Evolutionary conservation across 2,113 vertebrate species (phyloP).

Genomic region (Callopanchax toddi): DNA sequence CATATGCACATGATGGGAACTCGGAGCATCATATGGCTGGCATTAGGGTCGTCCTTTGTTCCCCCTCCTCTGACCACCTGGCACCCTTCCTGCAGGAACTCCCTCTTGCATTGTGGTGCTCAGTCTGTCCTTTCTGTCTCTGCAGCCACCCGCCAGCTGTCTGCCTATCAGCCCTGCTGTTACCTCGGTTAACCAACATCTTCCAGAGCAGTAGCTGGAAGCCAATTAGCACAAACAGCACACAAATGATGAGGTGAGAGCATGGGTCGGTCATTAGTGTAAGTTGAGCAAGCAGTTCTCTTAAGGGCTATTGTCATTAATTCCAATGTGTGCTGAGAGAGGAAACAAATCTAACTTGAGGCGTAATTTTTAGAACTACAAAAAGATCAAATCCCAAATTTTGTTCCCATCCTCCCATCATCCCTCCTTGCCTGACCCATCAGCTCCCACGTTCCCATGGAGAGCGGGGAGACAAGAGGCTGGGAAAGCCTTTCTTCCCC

Average conservation of each 20-base stretch:
- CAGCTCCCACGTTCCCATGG: conserved; percentile 89
- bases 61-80: conserved; percentile 76
- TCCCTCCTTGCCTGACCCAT: conserved; percentile 90
- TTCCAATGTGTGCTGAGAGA: no score
- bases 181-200: conserved; percentile 62
- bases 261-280: not conserved
- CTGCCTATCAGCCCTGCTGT: conserved; percentile 63
- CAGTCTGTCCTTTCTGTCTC: conserved; percentile 65
- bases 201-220: conserved; percentile 42
- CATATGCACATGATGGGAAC: conserved; percentile 73
- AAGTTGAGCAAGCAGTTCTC: conserved; percentile 1
- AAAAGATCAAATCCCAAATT: conserved; percentile 68
- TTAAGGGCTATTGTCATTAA: conserved; percentile 1
- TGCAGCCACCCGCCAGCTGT: conserved; percentile 76
- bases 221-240: conserved; percentile 33
- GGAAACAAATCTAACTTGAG: no score
- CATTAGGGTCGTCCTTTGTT: conserved; percentile 77
- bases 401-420: conserved; percentile 81
- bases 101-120: conserved; percentile 77
- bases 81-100: conserved; percentile 74
- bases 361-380: no score
- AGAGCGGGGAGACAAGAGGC: conserved; percentile 84
- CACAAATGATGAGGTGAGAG: conserved; percentile 12
- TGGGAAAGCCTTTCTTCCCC: conserved; percentile 86
- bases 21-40: conserved; percentile 68